Evolutionary conservation across 2,797 vertebrate species (phyloP).

Genomic region (Gastrophryne carolinensis): DNA sequence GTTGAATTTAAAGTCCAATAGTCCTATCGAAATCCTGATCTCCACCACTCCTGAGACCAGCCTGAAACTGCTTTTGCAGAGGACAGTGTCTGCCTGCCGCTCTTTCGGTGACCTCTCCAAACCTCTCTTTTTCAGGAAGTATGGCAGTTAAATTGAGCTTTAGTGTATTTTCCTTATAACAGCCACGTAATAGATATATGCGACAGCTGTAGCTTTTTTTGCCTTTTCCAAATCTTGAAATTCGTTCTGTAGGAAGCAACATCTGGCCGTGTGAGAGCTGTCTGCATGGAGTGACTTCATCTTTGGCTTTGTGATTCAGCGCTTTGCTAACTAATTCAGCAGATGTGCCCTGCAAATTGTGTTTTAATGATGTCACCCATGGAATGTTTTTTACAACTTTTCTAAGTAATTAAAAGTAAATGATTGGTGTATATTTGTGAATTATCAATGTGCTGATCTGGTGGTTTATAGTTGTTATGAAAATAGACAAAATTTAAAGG

Average conservation of each 20-base stretch:
- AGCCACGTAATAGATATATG: conserved; percentile 9
- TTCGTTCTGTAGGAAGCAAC: not conserved
- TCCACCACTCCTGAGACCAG: not conserved
- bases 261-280: conserved; percentile 23
- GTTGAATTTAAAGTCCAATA: too few species aligned
- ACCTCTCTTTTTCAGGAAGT: not conserved
- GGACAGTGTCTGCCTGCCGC: not conserved
- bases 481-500: not conserved
- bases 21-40: too few species aligned
- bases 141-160: not conserved
- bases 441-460: not conserved
- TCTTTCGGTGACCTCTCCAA: not conserved
- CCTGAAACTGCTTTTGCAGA: not conserved
- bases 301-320: conserved; percentile 22
- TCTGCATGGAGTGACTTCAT: conserved; percentile 44
- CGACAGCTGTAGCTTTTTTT: conserved; percentile 7
- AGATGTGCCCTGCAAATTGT: conserved; percentile 38
- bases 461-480: not conserved
- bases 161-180: too few species aligned
- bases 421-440: not conserved
- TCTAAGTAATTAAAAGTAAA: conserved; percentile 22
- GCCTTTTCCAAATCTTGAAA: conserved; percentile 32
- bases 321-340: conserved; percentile 26
- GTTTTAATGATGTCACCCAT: conserved; percentile 38
- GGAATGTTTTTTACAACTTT: not conserved